These are phyloP conservation scores for Cynopterus sphinx DNA, from an alignment of 2,797 vertebrate genomes.

Conservation along the genomic window DNA sequence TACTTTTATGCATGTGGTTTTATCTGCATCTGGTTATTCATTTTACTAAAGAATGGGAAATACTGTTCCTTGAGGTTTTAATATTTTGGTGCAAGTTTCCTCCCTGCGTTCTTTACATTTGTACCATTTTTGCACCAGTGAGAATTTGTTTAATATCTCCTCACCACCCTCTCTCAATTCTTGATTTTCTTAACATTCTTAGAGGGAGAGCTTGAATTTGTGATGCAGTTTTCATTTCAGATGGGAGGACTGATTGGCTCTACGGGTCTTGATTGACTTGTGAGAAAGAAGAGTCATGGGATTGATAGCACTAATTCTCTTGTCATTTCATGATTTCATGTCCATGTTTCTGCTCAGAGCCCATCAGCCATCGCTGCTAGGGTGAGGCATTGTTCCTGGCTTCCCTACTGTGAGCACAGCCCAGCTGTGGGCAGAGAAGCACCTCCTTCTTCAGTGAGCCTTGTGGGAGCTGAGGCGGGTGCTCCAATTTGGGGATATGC, in stretches of 20 bases:
- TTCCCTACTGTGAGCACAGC: accelerated
- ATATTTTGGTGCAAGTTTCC: neutral
- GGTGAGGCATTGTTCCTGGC: neutral
- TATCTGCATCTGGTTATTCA: neutral
- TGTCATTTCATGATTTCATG: neutral
- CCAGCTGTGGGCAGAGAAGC: neutral
- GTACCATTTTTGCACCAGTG: neutral
- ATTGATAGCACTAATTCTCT: neutral
- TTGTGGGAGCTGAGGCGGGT: accelerated
- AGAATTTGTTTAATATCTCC: neutral
- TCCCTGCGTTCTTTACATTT: neutral
- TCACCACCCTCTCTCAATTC: neutral
- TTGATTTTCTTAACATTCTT: neutral
- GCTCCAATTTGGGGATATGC: accelerated
- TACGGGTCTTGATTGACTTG: neutral
- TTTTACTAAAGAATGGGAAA: neutral
- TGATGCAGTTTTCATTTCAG: neutral
- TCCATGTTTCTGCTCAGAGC: neutral
- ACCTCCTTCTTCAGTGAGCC: neutral
- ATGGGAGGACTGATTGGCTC: neutral
- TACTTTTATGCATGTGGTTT: neutral
- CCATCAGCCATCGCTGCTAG: neutral
- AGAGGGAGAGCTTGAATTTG: neutral
- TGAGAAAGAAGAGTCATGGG: neutral
- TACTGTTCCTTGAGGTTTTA: neutral